Conservation (phyloP, 2,888 invertebrate species). For the Gasteruption jaculator region DNA sequence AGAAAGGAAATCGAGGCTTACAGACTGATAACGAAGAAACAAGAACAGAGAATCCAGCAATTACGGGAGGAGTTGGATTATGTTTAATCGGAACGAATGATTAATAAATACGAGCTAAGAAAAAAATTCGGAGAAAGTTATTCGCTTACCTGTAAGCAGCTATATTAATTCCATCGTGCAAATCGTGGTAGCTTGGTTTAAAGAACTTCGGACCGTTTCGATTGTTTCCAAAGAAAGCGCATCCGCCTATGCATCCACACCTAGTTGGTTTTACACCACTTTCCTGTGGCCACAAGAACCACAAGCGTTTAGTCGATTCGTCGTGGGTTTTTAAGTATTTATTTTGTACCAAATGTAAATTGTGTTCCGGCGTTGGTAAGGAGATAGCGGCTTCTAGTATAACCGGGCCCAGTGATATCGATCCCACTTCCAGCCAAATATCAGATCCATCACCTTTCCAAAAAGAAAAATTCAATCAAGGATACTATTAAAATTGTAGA, state of each 20-base stretch:
- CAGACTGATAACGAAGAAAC: constrained; percentile 22
- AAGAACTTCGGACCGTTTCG: constrained; percentile 85
- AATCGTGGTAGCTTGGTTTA: constrained; percentile 75
- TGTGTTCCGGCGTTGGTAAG: constrained; percentile 71
- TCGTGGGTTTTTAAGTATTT: constrained; percentile 81
- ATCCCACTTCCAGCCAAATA: constrained; percentile 90
- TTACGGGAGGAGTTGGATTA: constrained; percentile 19
- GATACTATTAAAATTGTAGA: not conserved
- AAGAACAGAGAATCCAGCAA: constrained; percentile 24
- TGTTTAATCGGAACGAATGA: constrained; percentile 10
- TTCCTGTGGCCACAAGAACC: constrained; percentile 89
- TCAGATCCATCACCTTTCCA: constrained; percentile 57
- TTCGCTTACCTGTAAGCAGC: constrained; percentile 66
- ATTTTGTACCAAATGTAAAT: constrained; percentile 74
- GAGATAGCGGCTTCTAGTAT: constrained; percentile 86
- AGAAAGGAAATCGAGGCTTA: constrained; percentile 24
- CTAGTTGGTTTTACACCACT: constrained; percentile 61
- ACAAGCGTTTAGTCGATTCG: constrained; percentile 77
- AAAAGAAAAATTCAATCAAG: constrained; percentile 2
- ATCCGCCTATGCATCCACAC: constrained; percentile 95
- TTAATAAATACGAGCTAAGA: not conserved
- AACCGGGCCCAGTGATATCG: constrained; percentile 83
- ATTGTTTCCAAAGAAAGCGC: constrained; percentile 90
- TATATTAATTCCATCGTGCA: constrained; percentile 77
- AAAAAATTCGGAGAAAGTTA: constrained; percentile 33